phyloP scores from a whole-genome alignment of 2,888 invertebrate species.

The Lycia hirtaria region DNA sequence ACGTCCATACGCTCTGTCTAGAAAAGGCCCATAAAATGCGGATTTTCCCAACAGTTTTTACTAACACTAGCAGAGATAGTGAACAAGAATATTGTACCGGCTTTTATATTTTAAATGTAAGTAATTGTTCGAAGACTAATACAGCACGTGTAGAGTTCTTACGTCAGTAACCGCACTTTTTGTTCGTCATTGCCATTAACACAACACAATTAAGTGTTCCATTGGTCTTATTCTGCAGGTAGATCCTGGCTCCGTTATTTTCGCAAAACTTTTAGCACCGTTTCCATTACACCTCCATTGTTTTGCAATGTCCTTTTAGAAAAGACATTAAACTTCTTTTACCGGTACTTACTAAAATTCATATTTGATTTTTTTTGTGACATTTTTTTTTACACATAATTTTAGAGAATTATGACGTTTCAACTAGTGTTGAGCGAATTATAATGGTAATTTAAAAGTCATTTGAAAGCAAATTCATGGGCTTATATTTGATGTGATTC shows the following conservation, averaged over 20 bases:
- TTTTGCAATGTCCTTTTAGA: neutral
- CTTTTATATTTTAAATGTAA: neutral
- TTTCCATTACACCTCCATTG: conserved; percentile 5
- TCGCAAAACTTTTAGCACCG: neutral
- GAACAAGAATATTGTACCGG: neutral
- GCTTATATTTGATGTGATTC: too few relatives aligned
- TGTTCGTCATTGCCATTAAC: conserved; percentile 1
- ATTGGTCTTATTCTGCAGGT: conserved; percentile 15
- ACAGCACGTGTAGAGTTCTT: neutral
- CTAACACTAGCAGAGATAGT: neutral
- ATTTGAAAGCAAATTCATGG: too few relatives aligned
- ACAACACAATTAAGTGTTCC: conserved; percentile 12
- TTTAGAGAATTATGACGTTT: too few relatives aligned
- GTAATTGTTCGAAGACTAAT: neutral
- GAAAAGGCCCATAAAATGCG: too few relatives aligned
- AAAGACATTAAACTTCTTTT: neutral
- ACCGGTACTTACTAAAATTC: too few relatives aligned
- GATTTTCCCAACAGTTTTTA: too few relatives aligned
- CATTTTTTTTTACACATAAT: too few relatives aligned
- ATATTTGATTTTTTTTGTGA: too few relatives aligned
- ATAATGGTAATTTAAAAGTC: too few relatives aligned
- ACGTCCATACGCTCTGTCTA: too few relatives aligned
- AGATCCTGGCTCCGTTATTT: conserved; percentile 18
- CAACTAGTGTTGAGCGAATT: too few relatives aligned
- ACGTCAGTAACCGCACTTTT: conserved; percentile 11